Evolutionary conservation across 2,113 vertebrate species (phyloP).

Genomic region (Poeciliopsis occidentalis): DNA sequence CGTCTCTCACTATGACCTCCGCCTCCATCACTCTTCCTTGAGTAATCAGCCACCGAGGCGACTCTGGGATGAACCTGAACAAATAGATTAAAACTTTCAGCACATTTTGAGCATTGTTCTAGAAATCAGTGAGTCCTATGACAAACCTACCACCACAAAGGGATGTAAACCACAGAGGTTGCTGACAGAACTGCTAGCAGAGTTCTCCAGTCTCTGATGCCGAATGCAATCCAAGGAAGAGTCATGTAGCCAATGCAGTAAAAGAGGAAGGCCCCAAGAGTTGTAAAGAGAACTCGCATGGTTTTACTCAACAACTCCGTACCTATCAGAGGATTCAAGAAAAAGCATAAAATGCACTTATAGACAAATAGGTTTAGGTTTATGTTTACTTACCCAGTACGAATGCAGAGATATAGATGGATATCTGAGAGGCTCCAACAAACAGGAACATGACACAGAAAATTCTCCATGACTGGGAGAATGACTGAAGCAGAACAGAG

Average conservation of each 20-base stretch:
- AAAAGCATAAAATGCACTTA: not conserved
- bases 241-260: conserved; percentile 92
- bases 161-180: conserved; percentile 82
- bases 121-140: not conserved
- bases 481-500: conserved; percentile 88
- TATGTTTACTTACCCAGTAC: conserved; percentile 84
- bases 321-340: conserved; percentile 72
- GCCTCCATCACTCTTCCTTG: conserved; percentile 87
- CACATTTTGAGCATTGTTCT: not conserved
- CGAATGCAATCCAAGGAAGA: conserved; percentile 88
- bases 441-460: conserved; percentile 89
- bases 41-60: conserved; percentile 90
- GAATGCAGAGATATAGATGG: conserved; percentile 93
- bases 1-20: conserved; percentile 85
- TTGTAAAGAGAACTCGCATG: conserved; percentile 86
- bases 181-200: conserved; percentile 84
- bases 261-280: conserved; percentile 89
- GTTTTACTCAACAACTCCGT: conserved; percentile 91
- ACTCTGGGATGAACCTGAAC: conserved; percentile 90
- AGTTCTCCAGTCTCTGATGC: conserved; percentile 88
- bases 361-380: not conserved
- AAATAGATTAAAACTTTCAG: not conserved
- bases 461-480: conserved; percentile 89
- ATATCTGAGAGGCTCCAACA: conserved; percentile 92
- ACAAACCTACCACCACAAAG: conserved; percentile 89